phyloP scores from a whole-genome alignment of 1,140 invertebrate species.

The Tetraneura akinire region DNA sequence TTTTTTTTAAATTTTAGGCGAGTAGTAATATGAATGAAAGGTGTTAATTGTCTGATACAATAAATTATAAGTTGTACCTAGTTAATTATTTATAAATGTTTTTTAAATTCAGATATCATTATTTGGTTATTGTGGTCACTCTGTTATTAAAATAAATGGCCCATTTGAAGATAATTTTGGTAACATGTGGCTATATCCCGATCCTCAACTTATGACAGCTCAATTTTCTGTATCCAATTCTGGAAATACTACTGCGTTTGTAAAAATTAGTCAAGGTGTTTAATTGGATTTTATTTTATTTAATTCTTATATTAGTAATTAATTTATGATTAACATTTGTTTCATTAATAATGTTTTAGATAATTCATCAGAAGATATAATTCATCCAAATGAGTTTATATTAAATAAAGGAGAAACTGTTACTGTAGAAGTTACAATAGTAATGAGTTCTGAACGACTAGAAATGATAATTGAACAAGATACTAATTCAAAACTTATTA shows the following conservation, averaged over 20 bases:
- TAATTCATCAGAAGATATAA: constrained; percentile 23
- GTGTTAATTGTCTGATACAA: too few relatives aligned
- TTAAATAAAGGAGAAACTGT: constrained; percentile 14
- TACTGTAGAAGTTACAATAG: constrained; percentile 17
- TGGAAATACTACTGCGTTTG: constrained; percentile 47
- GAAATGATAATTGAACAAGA: constrained; percentile 39
- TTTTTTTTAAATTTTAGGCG: too few relatives aligned
- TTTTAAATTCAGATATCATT: constrained; percentile 6
- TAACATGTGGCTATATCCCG: constrained; percentile 42
- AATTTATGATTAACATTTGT: neutral
- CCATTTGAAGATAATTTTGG: constrained; percentile 35
- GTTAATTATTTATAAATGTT: neutral
- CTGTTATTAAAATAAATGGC: constrained; percentile 17
- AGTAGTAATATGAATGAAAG: too few relatives aligned
- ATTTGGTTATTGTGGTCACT: constrained; percentile 39
- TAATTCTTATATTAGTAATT: neutral
- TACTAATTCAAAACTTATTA: constrained; percentile 31
- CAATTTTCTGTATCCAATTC: constrained; percentile 35
- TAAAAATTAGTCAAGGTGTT: constrained; percentile 21
- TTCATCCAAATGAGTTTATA: constrained; percentile 35
- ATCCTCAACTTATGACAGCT: constrained; percentile 22
- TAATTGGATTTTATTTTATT: too few relatives aligned
- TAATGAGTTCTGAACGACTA: constrained; percentile 33
- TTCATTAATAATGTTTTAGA: neutral
- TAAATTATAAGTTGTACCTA: too few relatives aligned